Evolutionary conservation across 2,888 invertebrate species (phyloP).

Genomic region (Apotomis capreana): DNA sequence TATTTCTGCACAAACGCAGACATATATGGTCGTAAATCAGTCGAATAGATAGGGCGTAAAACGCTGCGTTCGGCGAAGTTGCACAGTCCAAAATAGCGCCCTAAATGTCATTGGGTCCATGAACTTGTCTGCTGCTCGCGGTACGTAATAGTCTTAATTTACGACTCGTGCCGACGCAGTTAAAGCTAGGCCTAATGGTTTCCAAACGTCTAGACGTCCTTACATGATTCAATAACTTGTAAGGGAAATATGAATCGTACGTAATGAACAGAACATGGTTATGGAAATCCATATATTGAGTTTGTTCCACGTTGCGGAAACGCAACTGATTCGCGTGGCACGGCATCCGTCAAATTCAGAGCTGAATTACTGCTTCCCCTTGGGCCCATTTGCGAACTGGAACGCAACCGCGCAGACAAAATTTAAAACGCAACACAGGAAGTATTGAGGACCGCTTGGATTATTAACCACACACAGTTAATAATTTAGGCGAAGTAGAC

Average conservation of each 20-base stretch:
- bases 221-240: slow-evolving; percentile 34
- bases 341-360: slow-evolving; percentile 62
- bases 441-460: background rate
- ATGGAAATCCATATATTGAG: slow-evolving; percentile 51
- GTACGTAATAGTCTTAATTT: slow-evolving; percentile 63
- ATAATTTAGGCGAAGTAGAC: slow-evolving; percentile 6
- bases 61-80: slow-evolving; percentile 45
- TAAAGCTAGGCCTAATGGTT: slow-evolving; percentile 47
- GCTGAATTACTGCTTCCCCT: slow-evolving; percentile 66
- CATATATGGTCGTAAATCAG: slow-evolving; percentile 51
- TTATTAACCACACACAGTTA: background rate
- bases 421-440: slow-evolving; percentile 18
- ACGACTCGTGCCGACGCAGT: slow-evolving; percentile 58
- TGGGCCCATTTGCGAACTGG: slow-evolving; percentile 57
- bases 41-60: slow-evolving; percentile 54
- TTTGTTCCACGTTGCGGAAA: slow-evolving; percentile 67
- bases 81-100: slow-evolving; percentile 62
- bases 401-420: slow-evolving; percentile 44
- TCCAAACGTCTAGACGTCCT: slow-evolving; percentile 54
- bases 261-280: slow-evolving; percentile 30
- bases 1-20: slow-evolving; percentile 25
- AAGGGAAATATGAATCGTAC: slow-evolving; percentile 27
- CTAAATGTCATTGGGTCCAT: slow-evolving; percentile 74
- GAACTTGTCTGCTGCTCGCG: slow-evolving; percentile 65
- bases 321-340: slow-evolving; percentile 66